Base-by-base conservation (phyloP, 1,140 invertebrate genomes). In the Mya arenaria region DNA sequence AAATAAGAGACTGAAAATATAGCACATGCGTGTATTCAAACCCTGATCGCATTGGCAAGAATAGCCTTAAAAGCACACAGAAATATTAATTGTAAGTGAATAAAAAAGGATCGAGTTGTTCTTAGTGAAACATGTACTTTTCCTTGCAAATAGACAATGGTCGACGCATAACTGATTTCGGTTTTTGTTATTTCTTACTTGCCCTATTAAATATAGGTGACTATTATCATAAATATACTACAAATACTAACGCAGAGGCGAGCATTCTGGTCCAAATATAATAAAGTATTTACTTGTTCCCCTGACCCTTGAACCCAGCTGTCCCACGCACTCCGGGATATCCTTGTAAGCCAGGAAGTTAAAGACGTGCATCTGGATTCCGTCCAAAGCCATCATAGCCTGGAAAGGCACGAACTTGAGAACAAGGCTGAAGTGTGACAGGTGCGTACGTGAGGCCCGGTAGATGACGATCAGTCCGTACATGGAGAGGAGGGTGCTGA, bases 381-480 rank as follows among this genome's bases (percentile, higher is more conserved):
- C 71, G 39, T 32, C 36, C 5, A 77, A n/a, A n/a, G 78, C 25
- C 19, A 83, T 44, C 4, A 55, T 44, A 4, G 55, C 10, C 41
- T 83, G 82, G 5, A 83, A 39, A 39, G 65, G 41, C 32, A 78
- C 39, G 25, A 83, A 83, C 65, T 83, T 83, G 4, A 68, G 52
- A 19, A 15, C 39, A 1, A 83, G 48, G 36, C 55, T 62, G 36
- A 60, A 77, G 25, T 48, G 72, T 15, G 56, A 77, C 15, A 83
- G 66, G 15, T 73, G 73, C 23, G 36, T n/a, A 37, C 68, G 48
- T 5, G 82, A 68, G 6, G 72, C 73, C 10, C 82, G 63, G 73
- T 77, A 83, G 32, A 83, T 62, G 4, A 83, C 56, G 36, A 83
- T 71, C 25, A 83, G 25, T 3, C 82, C 82, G 30, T 83, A 83